Percentiles rank a stretch among this genome's conserved stretches.
These are phyloP conservation scores for Porites rus DNA, from an alignment of 92 coral and sea anemone species.

Conservation along the genomic window DNA sequence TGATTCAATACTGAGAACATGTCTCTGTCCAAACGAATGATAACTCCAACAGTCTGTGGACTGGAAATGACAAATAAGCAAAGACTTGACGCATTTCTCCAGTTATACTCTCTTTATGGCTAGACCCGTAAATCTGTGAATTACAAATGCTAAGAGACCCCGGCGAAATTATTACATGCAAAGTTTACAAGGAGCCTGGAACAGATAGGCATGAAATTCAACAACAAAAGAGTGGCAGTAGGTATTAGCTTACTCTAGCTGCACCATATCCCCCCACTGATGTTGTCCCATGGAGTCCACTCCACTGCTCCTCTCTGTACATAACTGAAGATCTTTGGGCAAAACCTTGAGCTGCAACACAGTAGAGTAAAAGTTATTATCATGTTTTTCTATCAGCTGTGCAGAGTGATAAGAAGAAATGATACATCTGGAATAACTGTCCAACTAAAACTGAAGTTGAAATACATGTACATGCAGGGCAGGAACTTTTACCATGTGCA, in stretches of 20 bases:
- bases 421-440: too few relatives aligned
- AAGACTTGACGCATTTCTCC: background rate
- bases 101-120: background rate
- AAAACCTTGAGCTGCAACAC: constrained; percentile 85
- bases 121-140: too few relatives aligned
- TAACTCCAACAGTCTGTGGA: constrained; percentile 99
- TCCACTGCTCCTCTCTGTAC: constrained; percentile 98
- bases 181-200: too few relatives aligned
- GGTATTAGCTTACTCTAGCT: constrained; percentile 82
- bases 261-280: constrained; percentile 99
- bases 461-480: too few relatives aligned
- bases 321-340: constrained; percentile 96
- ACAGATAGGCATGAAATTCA: too few relatives aligned
- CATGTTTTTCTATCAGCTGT: too few relatives aligned
- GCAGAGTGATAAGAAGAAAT: too few relatives aligned
- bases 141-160: too few relatives aligned
- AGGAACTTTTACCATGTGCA: too few relatives aligned
- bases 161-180: too few relatives aligned
- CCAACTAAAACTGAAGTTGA: too few relatives aligned
- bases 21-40: constrained; percentile 97
- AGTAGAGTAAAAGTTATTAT: background rate
- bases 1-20: constrained; percentile 93
- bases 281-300: constrained; percentile 99
- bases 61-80: constrained; percentile 35
- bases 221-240: too few relatives aligned